phyloP scores from a whole-genome alignment of 2,888 invertebrate genomes.

The Xestia c-nigrum region DNA sequence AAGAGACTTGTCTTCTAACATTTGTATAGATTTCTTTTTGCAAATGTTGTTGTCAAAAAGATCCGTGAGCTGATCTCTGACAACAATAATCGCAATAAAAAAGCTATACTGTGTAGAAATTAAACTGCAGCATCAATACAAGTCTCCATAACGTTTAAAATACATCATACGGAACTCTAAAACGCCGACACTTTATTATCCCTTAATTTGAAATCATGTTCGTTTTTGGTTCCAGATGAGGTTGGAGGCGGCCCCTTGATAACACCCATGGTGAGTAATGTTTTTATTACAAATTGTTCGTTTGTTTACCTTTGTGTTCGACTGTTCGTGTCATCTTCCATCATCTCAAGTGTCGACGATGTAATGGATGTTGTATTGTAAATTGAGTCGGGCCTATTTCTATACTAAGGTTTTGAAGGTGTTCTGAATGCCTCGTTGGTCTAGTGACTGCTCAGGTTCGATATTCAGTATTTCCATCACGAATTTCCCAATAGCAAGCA shows the following conservation, averaged over 20 bases:
- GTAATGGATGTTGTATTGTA: conserved; percentile 1
- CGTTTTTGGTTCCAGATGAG: conserved; percentile 68
- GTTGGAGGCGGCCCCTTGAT: conserved; percentile 43
- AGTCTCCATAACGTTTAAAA: conserved; percentile 1
- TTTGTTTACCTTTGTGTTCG: conserved; percentile 35
- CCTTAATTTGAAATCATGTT: conserved; percentile 61
- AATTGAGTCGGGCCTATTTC: conserved; percentile 8
- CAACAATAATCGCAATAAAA: not conserved
- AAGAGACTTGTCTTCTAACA: not conserved
- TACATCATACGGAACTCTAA: conserved; percentile 36
- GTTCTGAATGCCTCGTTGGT: not conserved
- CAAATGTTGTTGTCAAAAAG: not conserved
- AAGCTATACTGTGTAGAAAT: not conserved
- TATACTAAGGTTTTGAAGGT: not conserved
- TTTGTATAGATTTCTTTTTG: not conserved
- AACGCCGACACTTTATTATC: conserved; percentile 50
- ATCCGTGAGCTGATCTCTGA: not conserved
- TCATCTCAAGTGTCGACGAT: not conserved
- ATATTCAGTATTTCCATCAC: not conserved
- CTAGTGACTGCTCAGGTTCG: no score
- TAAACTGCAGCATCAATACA: not conserved
- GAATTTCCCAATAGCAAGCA: not conserved
- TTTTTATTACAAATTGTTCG: conserved; percentile 32
- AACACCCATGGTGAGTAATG: conserved; percentile 59
- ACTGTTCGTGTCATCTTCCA: conserved; percentile 5